phyloP scores from a whole-genome alignment of 2,113 vertebrate species.

The Aegypius monachus region DNA sequence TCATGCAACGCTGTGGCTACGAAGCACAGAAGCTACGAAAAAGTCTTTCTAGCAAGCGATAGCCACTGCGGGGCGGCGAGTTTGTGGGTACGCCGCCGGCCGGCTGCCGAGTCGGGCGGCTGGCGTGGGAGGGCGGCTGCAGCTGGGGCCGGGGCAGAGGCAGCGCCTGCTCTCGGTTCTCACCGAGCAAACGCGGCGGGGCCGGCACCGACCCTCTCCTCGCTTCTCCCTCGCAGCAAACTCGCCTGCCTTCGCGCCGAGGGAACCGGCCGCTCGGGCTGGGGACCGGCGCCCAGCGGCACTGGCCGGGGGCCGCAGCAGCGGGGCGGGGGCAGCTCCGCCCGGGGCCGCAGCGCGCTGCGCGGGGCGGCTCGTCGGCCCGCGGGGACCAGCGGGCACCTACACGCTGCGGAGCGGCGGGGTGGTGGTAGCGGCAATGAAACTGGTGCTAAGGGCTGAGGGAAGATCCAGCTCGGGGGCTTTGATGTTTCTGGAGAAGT shows the following conservation, averaged over 20 bases:
- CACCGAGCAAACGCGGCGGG: rapidly evolving
- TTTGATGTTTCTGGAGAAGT: background rate
- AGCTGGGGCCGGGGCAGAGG: background rate
- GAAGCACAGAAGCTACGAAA: background rate
- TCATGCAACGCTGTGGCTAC: rapidly evolving
- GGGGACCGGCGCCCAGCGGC: rapidly evolving
- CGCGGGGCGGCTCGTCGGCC: too few species aligned
- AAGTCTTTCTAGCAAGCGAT: rapidly evolving
- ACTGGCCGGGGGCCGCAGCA: rapidly evolving
- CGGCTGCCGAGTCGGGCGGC: rapidly evolving
- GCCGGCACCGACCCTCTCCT: background rate
- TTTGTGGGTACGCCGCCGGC: too few species aligned
- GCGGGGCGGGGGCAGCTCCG: background rate
- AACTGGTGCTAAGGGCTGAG: background rate
- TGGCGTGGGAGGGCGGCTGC: background rate
- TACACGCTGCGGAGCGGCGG: rapidly evolving
- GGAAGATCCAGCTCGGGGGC: background rate
- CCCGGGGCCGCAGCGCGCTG: too few species aligned
- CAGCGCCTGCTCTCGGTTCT: background rate
- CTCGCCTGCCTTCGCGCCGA: rapidly evolving
- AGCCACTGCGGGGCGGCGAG: rapidly evolving
- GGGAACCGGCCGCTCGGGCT: background rate
- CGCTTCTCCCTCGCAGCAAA: rapidly evolving
- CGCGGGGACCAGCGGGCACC: too few species aligned
- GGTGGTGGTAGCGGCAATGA: background rate